phyloP scores from a whole-genome alignment of 2,888 invertebrate species.

The Anodontia alba region DNA sequence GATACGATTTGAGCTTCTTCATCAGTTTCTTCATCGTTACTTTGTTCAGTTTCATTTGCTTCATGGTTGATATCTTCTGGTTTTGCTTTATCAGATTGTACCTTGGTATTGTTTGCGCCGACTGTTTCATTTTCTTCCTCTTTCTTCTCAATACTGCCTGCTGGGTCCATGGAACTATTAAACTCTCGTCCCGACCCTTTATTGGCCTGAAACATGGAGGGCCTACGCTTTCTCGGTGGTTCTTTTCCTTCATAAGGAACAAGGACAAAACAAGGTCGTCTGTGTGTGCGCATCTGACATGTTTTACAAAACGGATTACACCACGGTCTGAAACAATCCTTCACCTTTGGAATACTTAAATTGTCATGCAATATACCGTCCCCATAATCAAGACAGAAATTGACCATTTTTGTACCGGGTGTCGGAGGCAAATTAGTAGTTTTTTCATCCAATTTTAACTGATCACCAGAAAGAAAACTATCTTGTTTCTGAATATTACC shows the following conservation, averaged over 20 bases:
- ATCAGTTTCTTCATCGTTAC: neutral
- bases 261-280: conserved; percentile 63
- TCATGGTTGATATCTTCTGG: neutral
- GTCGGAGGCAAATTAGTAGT: neutral
- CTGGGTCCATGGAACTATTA: neutral
- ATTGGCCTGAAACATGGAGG: conserved; percentile 37
- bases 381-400: conserved; percentile 53
- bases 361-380: conserved; percentile 58
- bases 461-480: too few species aligned
- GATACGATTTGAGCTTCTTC: neutral
- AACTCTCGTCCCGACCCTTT: neutral
- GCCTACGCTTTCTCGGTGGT: conserved; percentile 30
- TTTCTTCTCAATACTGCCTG: neutral
- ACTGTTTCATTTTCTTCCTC: neutral
- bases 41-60: neutral
- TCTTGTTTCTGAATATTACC: too few species aligned
- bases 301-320: conserved; percentile 65
- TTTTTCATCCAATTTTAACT: too few species aligned
- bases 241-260: conserved; percentile 50
- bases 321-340: conserved; percentile 65
- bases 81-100: neutral
- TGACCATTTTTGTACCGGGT: conserved; percentile 1
- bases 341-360: conserved; percentile 56
- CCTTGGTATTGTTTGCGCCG: neutral
- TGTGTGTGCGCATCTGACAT: conserved; percentile 54